A percentile compares a stretch with the other conserved stretches of the same genome.
These are phyloP conservation scores for Standfussiana lucernea DNA, from an alignment of 2,888 invertebrate genomes.

Conservation along the genomic window DNA sequence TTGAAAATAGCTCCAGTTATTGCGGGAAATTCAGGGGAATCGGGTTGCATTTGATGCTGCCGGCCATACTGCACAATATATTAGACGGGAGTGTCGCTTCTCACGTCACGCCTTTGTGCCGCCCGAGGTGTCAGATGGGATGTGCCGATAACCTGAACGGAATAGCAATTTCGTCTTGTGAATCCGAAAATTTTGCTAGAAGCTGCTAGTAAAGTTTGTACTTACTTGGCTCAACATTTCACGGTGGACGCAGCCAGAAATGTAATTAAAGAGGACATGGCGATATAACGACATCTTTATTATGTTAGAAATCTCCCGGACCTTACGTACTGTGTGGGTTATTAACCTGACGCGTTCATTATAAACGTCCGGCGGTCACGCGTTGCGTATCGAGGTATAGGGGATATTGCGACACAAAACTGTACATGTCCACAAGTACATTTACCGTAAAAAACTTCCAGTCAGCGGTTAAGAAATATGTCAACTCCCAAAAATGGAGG, in stretches of 20 bases:
- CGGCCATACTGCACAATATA: slow-evolving; percentile 81
- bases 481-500: slow-evolving; percentile 78
- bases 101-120: slow-evolving; percentile 75
- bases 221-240: slow-evolving; percentile 10
- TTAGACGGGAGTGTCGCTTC: slow-evolving; percentile 72
- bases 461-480: slow-evolving; percentile 72
- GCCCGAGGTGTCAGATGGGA: slow-evolving; percentile 65
- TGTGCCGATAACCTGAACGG: slow-evolving; percentile 53
- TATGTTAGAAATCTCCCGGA: slow-evolving; percentile 80
- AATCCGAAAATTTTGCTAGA: slow-evolving; percentile 43
- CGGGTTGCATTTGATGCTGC: slow-evolving; percentile 84
- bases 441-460: slow-evolving; percentile 72
- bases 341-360: slow-evolving; percentile 85
- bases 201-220: slow-evolving; percentile 16
- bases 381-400: slow-evolving; percentile 82
- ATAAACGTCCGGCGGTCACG: slow-evolving; percentile 85
- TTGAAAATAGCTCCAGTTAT: slow-evolving; percentile 88
- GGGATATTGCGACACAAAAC: slow-evolving; percentile 84
- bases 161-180: slow-evolving; percentile 54
- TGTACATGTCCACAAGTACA: slow-evolving; percentile 66
- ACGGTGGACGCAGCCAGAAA: slow-evolving; percentile 20
- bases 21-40: slow-evolving; percentile 84
- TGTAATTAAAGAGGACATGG: slow-evolving; percentile 67
- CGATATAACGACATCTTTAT: slow-evolving; percentile 74
- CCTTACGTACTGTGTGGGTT: slow-evolving; percentile 78